These are phyloP conservation scores for Mastomys coucha DNA, from an alignment of 2,113 vertebrate species.

Conservation along the genomic window DNA sequence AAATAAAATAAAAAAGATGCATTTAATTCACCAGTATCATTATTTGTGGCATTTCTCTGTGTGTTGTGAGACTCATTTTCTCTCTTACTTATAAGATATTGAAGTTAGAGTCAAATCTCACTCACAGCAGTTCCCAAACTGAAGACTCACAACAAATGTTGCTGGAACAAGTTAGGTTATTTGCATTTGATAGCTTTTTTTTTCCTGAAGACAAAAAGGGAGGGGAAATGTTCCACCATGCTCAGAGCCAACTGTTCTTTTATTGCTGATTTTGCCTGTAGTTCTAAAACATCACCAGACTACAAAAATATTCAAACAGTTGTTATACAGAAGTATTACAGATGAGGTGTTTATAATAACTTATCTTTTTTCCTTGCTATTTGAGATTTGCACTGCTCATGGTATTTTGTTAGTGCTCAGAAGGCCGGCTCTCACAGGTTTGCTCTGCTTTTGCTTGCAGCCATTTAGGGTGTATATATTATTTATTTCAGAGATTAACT, in stretches of 20 bases:
- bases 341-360: slow-evolving; percentile 13
- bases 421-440: not conserved
- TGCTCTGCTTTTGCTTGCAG: not conserved
- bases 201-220: not conserved
- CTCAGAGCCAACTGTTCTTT: slow-evolving; percentile 1
- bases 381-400: not conserved
- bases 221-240: not conserved
- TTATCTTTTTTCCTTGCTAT: not conserved
- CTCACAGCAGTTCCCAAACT: not conserved
- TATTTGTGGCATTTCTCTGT: slow-evolving; percentile 8
- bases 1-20: not conserved
- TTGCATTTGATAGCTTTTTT: not conserved
- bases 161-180: not conserved
- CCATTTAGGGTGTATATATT: not conserved
- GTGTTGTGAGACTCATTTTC: not conserved
- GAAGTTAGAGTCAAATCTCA: not conserved
- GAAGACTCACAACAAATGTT: not conserved
- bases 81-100: not conserved
- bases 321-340: not conserved
- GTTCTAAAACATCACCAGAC: not conserved
- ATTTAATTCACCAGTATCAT: not conserved
- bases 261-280: not conserved
- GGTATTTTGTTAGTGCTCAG: slow-evolving; percentile 3
- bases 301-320: not conserved
- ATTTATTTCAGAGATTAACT: slow-evolving; percentile 36